Evolutionary conservation across 2,113 vertebrate species (phyloP).

Genomic region (Hystrix brachyura): DNA sequence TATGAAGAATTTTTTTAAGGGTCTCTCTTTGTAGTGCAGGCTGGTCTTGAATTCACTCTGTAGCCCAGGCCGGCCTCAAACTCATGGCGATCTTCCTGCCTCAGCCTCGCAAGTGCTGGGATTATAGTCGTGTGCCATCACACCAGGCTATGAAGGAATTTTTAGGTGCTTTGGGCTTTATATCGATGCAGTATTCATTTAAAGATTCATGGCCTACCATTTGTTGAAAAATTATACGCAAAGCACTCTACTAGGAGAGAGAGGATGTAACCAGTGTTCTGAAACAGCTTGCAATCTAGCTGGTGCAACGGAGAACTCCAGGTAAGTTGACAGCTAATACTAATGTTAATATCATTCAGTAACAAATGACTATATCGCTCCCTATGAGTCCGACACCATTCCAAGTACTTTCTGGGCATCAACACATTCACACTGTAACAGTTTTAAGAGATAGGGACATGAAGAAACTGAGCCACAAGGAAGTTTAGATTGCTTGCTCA

Average conservation of each 20-base stretch:
- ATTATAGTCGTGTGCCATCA: no score
- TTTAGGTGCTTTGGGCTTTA: constrained; percentile 29
- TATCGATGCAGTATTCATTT: not conserved
- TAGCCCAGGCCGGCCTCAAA: no score
- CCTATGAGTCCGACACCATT: not conserved
- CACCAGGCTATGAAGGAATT: not conserved
- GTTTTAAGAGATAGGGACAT: not conserved
- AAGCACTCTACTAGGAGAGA: not conserved
- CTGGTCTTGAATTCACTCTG: no score
- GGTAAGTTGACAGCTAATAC: not conserved
- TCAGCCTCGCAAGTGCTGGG: no score
- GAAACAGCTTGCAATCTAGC: not conserved
- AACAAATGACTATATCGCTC: not conserved
- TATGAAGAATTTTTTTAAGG: constrained; percentile 21
- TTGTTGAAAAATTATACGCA: constrained; percentile 16
- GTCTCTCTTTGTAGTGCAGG: no score
- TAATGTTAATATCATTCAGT: not conserved
- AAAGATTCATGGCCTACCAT: not conserved
- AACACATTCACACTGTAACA: not conserved
- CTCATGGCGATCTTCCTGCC: no score
- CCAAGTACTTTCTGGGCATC: not conserved
- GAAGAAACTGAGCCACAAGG: constrained; percentile 23
- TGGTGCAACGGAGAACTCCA: not conserved
- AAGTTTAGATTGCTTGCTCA: not conserved
- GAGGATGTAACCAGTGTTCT: not conserved